A percentile compares a stretch with the other conserved stretches of the same genome.
Conservation (phyloP, 2,113 vertebrate species). For the pig (Sus scrofa) region DNA sequence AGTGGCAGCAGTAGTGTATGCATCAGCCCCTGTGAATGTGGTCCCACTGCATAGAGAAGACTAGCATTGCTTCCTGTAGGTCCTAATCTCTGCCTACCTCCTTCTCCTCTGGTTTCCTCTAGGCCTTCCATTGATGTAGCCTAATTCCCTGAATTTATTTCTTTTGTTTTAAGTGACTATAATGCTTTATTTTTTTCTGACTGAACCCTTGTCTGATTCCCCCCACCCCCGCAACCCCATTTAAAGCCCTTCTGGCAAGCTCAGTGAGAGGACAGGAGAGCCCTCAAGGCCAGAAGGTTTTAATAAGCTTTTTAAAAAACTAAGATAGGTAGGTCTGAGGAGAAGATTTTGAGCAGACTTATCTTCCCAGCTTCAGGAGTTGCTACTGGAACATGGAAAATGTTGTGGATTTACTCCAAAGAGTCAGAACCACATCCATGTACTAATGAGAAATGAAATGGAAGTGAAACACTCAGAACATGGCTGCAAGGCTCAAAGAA, state of each 20-base stretch:
- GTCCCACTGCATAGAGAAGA: background rate
- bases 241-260: background rate
- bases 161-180: constrained; percentile 14
- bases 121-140: background rate
- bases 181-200: background rate
- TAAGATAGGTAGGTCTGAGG: background rate
- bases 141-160: background rate
- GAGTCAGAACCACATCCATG: background rate
- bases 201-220: background rate
- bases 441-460: background rate
- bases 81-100: too few relatives aligned
- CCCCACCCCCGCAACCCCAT: background rate
- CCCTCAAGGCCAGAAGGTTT: background rate
- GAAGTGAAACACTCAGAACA: background rate
- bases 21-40: background rate
- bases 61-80: background rate
- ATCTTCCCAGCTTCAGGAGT: background rate
- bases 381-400: background rate
- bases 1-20: background rate
- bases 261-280: background rate
- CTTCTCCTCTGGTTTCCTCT: background rate
- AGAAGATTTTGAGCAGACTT: background rate
- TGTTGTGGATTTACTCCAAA: background rate
- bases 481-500: background rate
- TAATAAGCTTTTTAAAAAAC: background rate